Percentiles rank a stretch among this genome's conserved stretches.
Evolutionary conservation across 1,140 invertebrate species (phyloP).

Genomic region (Neodiprion pinetum): DNA sequence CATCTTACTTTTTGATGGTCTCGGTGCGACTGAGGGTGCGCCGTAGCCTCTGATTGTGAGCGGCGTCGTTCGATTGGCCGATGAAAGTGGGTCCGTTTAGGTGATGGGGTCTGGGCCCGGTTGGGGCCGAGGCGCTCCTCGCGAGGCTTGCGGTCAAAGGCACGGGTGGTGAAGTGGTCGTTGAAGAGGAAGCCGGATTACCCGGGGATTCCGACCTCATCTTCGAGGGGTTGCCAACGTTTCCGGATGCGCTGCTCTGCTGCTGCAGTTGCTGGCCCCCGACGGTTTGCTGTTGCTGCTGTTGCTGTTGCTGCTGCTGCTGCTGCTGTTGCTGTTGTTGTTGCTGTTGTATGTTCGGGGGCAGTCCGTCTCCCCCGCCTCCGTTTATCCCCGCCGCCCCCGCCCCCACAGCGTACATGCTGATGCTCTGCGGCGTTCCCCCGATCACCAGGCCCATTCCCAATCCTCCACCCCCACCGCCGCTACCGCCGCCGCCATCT

Average conservation of each 20-base stretch:
- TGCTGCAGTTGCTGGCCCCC: slow-evolving; percentile 17
- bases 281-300: slow-evolving; percentile 5
- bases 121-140: slow-evolving; percentile 52
- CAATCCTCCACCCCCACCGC: too few relatives aligned
- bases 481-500: slow-evolving; percentile 36
- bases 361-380: slow-evolving; percentile 27
- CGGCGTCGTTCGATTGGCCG: slow-evolving; percentile 48
- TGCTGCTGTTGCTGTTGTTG: slow-evolving; percentile 38
- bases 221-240: background rate
- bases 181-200: slow-evolving; percentile 10
- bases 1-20: slow-evolving; percentile 52
- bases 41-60: slow-evolving; percentile 51
- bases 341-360: slow-evolving; percentile 52
- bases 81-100: slow-evolving; percentile 40
- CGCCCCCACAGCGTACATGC: slow-evolving; percentile 45
- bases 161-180: slow-evolving; percentile 31
- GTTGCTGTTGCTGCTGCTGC: slow-evolving; percentile 16
- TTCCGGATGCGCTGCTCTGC: background rate
- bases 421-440: slow-evolving; percentile 35
- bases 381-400: slow-evolving; percentile 11
- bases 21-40: slow-evolving; percentile 55
- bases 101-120: slow-evolving; percentile 42
- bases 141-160: slow-evolving; percentile 43
- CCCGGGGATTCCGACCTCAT: background rate
- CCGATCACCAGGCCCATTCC: too few relatives aligned